Evolutionary conservation across 2,888 invertebrate genomes (phyloP).

Genomic region (Cenopis cana): DNA sequence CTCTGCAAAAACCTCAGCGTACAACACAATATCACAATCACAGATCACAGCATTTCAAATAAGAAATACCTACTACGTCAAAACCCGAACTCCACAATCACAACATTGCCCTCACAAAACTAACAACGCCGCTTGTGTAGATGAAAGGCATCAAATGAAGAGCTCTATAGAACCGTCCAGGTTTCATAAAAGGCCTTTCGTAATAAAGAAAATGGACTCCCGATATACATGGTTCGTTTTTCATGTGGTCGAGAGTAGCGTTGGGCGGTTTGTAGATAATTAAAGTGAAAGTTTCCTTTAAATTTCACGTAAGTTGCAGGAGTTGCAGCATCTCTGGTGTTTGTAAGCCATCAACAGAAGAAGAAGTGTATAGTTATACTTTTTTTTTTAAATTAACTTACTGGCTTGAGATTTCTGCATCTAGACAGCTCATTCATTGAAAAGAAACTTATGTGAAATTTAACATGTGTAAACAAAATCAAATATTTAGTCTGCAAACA

Average conservation of each 20-base stretch:
- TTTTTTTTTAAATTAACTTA: too few relatives aligned
- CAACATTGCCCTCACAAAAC: constrained; percentile 13
- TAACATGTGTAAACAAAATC: too few relatives aligned
- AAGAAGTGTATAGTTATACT: too few relatives aligned
- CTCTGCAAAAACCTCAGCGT: neutral
- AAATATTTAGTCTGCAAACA: too few relatives aligned
- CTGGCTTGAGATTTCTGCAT: too few relatives aligned
- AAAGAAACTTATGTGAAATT: too few relatives aligned
- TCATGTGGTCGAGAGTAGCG: neutral
- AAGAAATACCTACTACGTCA: constrained; percentile 3
- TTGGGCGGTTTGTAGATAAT: too few relatives aligned
- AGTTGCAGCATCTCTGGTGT: too few relatives aligned
- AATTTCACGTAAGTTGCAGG: too few relatives aligned
- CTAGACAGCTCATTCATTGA: too few relatives aligned
- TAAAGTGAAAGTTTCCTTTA: too few relatives aligned
- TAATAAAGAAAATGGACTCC: neutral
- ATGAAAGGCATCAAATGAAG: constrained; percentile 36
- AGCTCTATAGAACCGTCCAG: constrained; percentile 18
- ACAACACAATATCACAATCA: neutral
- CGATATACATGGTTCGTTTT: neutral
- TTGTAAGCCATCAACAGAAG: too few relatives aligned
- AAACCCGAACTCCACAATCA: neutral
- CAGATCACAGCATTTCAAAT: neutral
- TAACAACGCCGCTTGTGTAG: constrained; percentile 36
- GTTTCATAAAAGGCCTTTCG: constrained; percentile 1